These are phyloP conservation scores for Peromyscus aztecus DNA, from an alignment of 2,797 vertebrate genomes.

Conservation along the genomic window DNA sequence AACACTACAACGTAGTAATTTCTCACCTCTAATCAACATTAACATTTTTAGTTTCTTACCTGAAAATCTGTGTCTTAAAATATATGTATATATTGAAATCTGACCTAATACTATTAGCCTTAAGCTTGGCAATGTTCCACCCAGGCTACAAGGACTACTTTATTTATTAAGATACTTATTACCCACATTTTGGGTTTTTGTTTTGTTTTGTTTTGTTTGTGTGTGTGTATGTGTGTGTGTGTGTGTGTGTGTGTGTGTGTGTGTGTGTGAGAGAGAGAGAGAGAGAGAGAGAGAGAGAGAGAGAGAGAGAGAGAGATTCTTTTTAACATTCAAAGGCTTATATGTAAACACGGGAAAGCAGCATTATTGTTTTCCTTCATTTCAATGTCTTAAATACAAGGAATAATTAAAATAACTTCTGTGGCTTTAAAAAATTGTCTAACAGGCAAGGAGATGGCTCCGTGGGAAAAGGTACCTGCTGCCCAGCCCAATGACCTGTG, in stretches of 20 bases:
- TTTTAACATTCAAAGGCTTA: too few species aligned
- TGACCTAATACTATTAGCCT: neutral
- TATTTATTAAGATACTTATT: neutral
- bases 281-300: too few species aligned
- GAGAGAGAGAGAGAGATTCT: too few species aligned
- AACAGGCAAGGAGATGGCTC: neutral
- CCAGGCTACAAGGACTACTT: neutral
- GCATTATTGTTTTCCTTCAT: too few species aligned
- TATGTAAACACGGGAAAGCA: too few species aligned
- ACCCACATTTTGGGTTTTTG: neutral
- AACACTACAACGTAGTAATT: neutral
- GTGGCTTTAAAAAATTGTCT: neutral
- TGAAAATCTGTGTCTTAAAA: neutral
- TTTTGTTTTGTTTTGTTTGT: too few species aligned
- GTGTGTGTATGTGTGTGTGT: too few species aligned
- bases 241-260: too few species aligned
- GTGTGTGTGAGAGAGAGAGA: too few species aligned
- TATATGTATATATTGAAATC: neutral
- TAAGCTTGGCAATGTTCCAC: neutral
- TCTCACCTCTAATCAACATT: neutral
- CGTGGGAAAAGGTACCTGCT: neutral
- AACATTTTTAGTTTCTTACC: neutral
- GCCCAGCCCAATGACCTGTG: neutral
- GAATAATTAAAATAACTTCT: too few species aligned
- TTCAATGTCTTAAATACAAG: too few species aligned